These are phyloP conservation scores for Hydrochoerus hydrochaeris DNA, from an alignment of 2,113 vertebrate species.

Conservation along the genomic window DNA sequence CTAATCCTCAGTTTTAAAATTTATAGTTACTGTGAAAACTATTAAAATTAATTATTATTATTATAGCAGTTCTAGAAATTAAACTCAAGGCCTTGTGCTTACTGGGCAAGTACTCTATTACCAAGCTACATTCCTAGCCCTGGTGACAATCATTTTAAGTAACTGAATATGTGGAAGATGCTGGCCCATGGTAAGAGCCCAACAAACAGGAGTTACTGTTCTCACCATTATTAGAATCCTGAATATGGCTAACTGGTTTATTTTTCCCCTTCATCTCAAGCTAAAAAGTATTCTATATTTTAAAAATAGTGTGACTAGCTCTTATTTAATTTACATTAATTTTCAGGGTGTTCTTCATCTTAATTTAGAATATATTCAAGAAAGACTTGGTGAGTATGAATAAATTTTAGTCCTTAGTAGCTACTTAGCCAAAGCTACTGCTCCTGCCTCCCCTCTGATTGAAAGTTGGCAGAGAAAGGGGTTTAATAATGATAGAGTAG, in stretches of 20 bases:
- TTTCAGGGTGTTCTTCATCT: not conserved
- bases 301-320: not conserved
- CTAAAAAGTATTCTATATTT: not conserved
- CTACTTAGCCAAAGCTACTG: not conserved
- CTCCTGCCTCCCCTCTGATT: not conserved
- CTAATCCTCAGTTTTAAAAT: not conserved
- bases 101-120: not conserved
- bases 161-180: not conserved
- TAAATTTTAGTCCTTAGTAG: not conserved
- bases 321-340: not conserved
- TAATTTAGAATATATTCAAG: not conserved
- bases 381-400: not conserved
- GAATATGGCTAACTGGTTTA: not conserved
- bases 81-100: not conserved
- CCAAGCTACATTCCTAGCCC: not conserved
- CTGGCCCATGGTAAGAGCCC: not conserved
- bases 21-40: conserved; percentile 10
- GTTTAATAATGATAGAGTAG: not conserved
- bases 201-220: not conserved
- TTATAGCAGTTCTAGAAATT: not conserved
- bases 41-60: conserved; percentile 2
- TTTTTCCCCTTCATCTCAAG: not conserved
- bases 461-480: not conserved
- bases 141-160: conserved; percentile 42
- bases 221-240: not conserved